A percentile compares a stretch with the other conserved stretches of the same genome.
Evolutionary conservation across 2,888 invertebrate genomes (phyloP).

Genomic region (Stomorhina lunata): DNA sequence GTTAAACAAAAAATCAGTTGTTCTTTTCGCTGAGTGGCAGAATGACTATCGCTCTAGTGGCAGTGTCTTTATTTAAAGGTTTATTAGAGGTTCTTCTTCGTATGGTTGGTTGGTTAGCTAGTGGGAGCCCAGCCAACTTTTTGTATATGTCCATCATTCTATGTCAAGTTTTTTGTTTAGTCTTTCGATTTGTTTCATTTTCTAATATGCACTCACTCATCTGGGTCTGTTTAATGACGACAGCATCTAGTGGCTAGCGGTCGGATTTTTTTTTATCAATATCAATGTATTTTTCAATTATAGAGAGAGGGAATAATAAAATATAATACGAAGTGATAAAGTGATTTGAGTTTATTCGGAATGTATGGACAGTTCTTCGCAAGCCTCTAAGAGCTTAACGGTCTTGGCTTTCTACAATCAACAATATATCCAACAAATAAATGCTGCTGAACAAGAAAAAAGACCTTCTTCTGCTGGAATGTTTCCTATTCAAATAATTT

Average conservation of each 20-base stretch:
- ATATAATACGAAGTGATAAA: too few species aligned
- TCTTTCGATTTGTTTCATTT: background rate
- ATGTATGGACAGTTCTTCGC: too few species aligned
- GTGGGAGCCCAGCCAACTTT: constrained; percentile 36
- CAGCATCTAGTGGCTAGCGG: background rate
- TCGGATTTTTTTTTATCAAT: background rate
- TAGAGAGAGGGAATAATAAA: background rate
- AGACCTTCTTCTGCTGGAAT: too few species aligned
- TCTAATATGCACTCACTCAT: too few species aligned
- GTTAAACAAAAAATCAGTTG: constrained; percentile 13
- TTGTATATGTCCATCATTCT: background rate
- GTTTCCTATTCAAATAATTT: too few species aligned
- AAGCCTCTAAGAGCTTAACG: too few species aligned
- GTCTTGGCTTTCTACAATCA: too few species aligned
- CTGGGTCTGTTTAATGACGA: background rate
- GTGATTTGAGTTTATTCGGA: too few species aligned
- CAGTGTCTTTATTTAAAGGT: background rate
- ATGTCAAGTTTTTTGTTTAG: background rate
- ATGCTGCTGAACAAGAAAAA: too few species aligned
- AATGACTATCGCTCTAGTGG: background rate
- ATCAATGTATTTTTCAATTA: background rate
- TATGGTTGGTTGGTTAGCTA: background rate
- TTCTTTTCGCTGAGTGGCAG: background rate
- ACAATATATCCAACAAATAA: too few species aligned
- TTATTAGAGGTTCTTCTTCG: background rate